phyloP scores from a whole-genome alignment of 1,140 invertebrate genomes.

The Diorhabda sublineata region DNA sequence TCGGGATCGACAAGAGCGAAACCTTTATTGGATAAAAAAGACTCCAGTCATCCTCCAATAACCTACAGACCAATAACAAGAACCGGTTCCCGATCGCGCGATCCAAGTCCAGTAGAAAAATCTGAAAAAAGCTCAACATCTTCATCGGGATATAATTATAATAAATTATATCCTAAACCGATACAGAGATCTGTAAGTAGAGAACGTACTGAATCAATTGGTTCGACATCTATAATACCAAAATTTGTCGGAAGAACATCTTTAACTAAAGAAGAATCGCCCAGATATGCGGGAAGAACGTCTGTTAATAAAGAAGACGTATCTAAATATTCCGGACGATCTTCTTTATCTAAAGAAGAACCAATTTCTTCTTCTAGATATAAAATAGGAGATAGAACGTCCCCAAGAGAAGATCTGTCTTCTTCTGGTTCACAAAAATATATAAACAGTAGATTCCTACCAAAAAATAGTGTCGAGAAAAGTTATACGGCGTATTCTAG shows the following conservation, averaged over 20 bases:
- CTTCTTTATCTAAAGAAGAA: constrained; percentile 20
- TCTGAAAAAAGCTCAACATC: constrained; percentile 33
- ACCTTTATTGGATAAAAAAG: constrained; percentile 37
- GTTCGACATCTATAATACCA: constrained; percentile 35
- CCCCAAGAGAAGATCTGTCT: constrained; percentile 38
- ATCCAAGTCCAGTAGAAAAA: constrained; percentile 42
- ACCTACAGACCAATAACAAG: constrained; percentile 37
- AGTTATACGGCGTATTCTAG: constrained; percentile 42
- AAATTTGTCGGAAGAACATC: constrained; percentile 37
- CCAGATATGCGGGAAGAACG: constrained; percentile 26
- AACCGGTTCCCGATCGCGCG: constrained; percentile 38
- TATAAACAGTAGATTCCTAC: constrained; percentile 44
- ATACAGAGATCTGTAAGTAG: constrained; percentile 38
- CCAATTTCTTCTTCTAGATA: constrained; percentile 30
- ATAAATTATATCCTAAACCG: constrained; percentile 39
- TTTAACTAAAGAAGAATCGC: constrained; percentile 25
- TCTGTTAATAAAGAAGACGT: constrained; percentile 25
- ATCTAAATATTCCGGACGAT: constrained; percentile 19
- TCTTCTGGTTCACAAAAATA: constrained; percentile 40
- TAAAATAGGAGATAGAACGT: constrained; percentile 27
- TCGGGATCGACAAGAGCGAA: constrained; percentile 31
- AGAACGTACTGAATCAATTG: constrained; percentile 38
- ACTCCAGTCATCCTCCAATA: constrained; percentile 39
- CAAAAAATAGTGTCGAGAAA: constrained; percentile 45
- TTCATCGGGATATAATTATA: constrained; percentile 35